Percentiles rank a stretch among this genome's conserved stretches.
Evolutionary conservation across 2,888 invertebrate genomes (phyloP).

Genomic region (Scaptomyza polygonia): DNA sequence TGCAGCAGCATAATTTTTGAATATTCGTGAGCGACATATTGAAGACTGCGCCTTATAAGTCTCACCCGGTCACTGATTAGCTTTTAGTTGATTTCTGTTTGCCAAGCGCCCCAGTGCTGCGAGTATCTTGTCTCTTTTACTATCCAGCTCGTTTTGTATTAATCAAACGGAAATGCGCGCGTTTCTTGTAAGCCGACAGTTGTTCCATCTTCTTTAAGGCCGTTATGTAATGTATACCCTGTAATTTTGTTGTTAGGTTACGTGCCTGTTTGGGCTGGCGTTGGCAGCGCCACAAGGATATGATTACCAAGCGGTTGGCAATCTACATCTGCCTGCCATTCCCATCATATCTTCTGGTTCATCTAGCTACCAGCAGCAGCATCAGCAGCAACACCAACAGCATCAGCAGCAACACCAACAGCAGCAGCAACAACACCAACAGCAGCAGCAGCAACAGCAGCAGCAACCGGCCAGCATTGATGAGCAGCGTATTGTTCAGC

Average conservation of each 20-base stretch:
- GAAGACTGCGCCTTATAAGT: conserved; percentile 75
- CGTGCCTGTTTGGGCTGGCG: conserved; percentile 68
- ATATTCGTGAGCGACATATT: conserved; percentile 50
- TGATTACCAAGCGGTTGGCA: conserved; percentile 66
- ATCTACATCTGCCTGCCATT: conserved; percentile 43
- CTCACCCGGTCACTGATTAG: conserved; percentile 73
- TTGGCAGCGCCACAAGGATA: conserved; percentile 81
- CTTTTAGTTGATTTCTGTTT: conserved; percentile 82
- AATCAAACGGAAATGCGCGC: conserved; percentile 72
- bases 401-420: conserved; percentile 23
- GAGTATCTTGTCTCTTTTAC: conserved; percentile 8
- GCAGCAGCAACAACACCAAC: conserved; percentile 15
- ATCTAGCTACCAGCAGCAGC: conserved; percentile 18
- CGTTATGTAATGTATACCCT: conserved; percentile 12
- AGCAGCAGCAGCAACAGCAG: conserved; percentile 18
- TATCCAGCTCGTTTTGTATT: conserved; percentile 3
- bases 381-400: conserved; percentile 1
- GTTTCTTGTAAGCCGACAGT: conserved; percentile 75
- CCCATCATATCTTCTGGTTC: conserved; percentile 9
- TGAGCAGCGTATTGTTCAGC: conserved; percentile 69
- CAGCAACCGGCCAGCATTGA: conserved; percentile 39
- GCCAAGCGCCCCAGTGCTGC: conserved; percentile 73
- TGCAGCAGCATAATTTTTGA: conserved; percentile 12
- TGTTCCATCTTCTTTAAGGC: neutral
- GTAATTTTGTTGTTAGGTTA: conserved; percentile 57